phyloP scores from a whole-genome alignment of 2,797 vertebrate species.

The Lepus townsendii region DNA sequence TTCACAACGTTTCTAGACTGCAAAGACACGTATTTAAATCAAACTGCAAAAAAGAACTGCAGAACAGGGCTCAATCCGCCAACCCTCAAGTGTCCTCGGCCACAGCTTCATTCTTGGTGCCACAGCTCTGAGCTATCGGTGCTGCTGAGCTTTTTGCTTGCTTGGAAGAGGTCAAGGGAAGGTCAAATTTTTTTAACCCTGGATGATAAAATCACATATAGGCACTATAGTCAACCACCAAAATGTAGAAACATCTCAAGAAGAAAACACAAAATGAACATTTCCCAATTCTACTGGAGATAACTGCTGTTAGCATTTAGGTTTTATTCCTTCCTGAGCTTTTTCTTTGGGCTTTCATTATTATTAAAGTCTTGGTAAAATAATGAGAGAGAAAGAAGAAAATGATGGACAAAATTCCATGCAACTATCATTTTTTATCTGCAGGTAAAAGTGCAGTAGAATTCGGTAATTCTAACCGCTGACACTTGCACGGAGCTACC shows the following conservation, averaged over 20 bases:
- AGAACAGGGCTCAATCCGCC: background rate
- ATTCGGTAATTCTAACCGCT: background rate
- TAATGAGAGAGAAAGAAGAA: background rate
- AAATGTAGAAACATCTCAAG: slow-evolving; percentile 51
- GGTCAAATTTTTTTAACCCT: background rate
- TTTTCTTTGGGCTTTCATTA: slow-evolving; percentile 16
- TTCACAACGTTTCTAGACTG: slow-evolving; percentile 43
- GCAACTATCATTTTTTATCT: background rate
- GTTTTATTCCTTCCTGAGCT: background rate
- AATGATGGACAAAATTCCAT: slow-evolving; percentile 20
- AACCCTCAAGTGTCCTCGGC: background rate
- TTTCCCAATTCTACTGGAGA: slow-evolving; percentile 16
- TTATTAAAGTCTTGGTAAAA: background rate
- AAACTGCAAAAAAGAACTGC: background rate
- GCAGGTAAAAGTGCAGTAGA: background rate
- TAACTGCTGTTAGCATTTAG: slow-evolving; percentile 14
- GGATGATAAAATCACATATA: background rate
- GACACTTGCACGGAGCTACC: background rate
- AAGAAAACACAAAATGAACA: slow-evolving; percentile 15
- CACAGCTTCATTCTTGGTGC: background rate
- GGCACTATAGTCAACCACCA: slow-evolving; percentile 18
- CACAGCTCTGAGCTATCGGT: background rate
- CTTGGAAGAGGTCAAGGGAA: background rate
- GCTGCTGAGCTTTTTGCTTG: background rate
- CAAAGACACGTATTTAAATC: background rate